Base-by-base conservation (phyloP, 1,140 invertebrate species). In the Leptinotarsa defecta region DNA sequence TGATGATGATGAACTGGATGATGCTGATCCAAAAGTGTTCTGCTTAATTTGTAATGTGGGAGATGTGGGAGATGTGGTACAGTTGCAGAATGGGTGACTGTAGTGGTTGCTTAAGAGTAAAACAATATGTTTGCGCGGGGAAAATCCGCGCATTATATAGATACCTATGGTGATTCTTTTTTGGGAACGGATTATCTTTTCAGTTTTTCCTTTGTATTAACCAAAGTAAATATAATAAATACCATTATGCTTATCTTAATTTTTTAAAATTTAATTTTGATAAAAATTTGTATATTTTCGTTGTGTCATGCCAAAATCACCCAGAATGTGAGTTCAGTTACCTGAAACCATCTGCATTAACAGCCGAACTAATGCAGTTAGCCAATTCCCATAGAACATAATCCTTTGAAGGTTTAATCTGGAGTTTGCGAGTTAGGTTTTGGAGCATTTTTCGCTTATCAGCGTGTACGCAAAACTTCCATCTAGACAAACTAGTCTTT, bases 381-480 rank as follows among this genome's bases (percentile, higher is more conserved):
- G 89, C 87, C 64, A 92, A 80, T 84, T 92, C 91, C 83, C 87
- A 88, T n/a, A 92, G 82, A 3, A 91, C 89, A 49, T 89, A 86
- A 48, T 86, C 84, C 80, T 88, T 88, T 62, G 87, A 89, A 3
- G 87, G 89, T 52, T 86, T 84, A 20, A 85, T 79, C 77, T 90
- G 87, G 4, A 91, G 82, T 15, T 88, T 88, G 22, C 87, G 86
- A 3, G 90, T 90, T 57, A 91, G 80, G 71, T 90, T 89, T 77
- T 90, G 87, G 34, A 91, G 84, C 88, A 91, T 90, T 79, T 89
- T 87, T 34, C 90, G 84, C 82, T 91, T 91, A 82, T 91, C 90
- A 4, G 89, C 88, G 74, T 91, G 90, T 11, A 91, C 88, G 81
- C 89, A 89, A 73, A 90, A 90, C 87, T 89, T 90, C 89, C 89